Evolutionary conservation across 2,797 vertebrate genomes (phyloP).

Genomic region (Acanthurus tractus): DNA sequence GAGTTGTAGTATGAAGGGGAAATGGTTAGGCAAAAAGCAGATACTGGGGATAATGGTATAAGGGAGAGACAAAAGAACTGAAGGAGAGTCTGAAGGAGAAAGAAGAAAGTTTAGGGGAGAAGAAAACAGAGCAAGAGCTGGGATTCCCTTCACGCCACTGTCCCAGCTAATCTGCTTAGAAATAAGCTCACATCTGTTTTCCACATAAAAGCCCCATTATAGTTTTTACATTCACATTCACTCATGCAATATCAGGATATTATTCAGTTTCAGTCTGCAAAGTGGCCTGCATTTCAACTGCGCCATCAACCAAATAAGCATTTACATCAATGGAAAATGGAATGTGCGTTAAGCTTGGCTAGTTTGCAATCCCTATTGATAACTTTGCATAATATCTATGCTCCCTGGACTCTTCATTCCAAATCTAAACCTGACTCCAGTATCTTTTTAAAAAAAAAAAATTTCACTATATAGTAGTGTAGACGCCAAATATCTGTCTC

Average conservation of each 20-base stretch:
- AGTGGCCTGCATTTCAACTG: slow-evolving; percentile 48
- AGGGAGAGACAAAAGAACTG: slow-evolving; percentile 16
- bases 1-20: slow-evolving; percentile 5
- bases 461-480: slow-evolving; percentile 4
- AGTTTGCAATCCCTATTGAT: slow-evolving; percentile 44
- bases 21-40: slow-evolving; percentile 22
- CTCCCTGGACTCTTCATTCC: slow-evolving; percentile 5
- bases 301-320: slow-evolving; percentile 48
- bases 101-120: slow-evolving; percentile 37
- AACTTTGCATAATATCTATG: not conserved
- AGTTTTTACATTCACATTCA: slow-evolving; percentile 57
- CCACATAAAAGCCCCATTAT: slow-evolving; percentile 67
- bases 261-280: slow-evolving; percentile 54
- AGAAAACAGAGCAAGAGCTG: slow-evolving; percentile 30
- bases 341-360: slow-evolving; percentile 50
- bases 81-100: slow-evolving; percentile 55
- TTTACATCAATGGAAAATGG: slow-evolving; percentile 46
- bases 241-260: slow-evolving; percentile 48
- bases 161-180: slow-evolving; percentile 80
- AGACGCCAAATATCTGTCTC: slow-evolving; percentile 32
- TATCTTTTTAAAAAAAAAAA: slow-evolving; percentile 2
- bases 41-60: slow-evolving; percentile 14
- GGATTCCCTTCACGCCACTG: slow-evolving; percentile 76
- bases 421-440: slow-evolving; percentile 5
- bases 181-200: slow-evolving; percentile 78